These are phyloP conservation scores for Bimastos eiseni DNA, from an alignment of 2,888 invertebrate genomes.

Conservation along the genomic window DNA sequence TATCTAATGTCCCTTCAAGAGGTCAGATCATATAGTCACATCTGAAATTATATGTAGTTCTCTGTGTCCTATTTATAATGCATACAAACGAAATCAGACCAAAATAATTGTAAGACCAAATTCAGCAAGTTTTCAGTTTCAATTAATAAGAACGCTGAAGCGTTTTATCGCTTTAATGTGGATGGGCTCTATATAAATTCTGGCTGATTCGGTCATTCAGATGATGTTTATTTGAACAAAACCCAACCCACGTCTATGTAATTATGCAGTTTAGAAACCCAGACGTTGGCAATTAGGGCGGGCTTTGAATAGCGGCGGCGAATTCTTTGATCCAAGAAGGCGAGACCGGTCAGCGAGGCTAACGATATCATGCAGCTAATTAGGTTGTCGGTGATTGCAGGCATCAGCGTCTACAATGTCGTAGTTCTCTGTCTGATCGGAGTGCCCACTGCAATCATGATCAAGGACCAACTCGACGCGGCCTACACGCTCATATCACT, in stretches of 20 bases:
- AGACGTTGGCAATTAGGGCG: background rate
- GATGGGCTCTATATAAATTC: too few relatives aligned
- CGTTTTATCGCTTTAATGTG: background rate
- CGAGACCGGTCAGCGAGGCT: background rate
- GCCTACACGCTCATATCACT: constrained; percentile 46
- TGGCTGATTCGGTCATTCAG: background rate
- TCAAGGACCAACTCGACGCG: constrained; percentile 46
- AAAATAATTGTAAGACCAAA: too few relatives aligned
- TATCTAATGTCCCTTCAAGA: too few relatives aligned
- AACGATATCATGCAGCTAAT: background rate
- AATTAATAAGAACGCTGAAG: background rate
- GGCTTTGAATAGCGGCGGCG: background rate
- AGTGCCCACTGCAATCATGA: constrained; percentile 46
- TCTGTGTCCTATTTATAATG: too few relatives aligned
- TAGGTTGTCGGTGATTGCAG: constrained; percentile 30
- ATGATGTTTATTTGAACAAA: background rate
- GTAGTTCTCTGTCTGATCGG: constrained; percentile 47
- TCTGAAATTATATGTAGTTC: too few relatives aligned
- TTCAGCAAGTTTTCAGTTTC: too few relatives aligned
- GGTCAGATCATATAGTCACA: too few relatives aligned
- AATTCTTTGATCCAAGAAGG: background rate
- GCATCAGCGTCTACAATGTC: constrained; percentile 46
- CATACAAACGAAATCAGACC: too few relatives aligned
- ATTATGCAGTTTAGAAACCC: background rate
- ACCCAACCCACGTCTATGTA: background rate